Evolutionary conservation across 1,140 invertebrate genomes (phyloP).

Genomic region (Megalopta genalis): DNA sequence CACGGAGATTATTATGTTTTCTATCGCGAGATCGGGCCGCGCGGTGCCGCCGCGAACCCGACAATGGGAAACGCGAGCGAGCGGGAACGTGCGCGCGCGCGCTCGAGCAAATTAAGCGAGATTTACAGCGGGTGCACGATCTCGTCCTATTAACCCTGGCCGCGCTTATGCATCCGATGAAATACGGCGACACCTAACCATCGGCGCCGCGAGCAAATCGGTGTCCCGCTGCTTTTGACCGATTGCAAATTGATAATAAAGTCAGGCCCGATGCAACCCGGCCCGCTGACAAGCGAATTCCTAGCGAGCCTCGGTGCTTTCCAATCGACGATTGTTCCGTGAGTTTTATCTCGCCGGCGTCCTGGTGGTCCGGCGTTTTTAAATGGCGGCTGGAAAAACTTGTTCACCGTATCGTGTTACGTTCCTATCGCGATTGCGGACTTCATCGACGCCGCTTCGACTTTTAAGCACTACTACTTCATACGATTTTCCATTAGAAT

Average conservation of each 20-base stretch:
- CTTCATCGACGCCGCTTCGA: no score
- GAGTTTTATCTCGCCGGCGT: no score
- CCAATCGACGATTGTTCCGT: no score
- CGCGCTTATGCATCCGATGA: conserved; percentile 63
- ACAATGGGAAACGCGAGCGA: conserved; percentile 47
- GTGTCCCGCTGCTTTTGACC: conserved; percentile 51
- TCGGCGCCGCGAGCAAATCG: conserved; percentile 13
- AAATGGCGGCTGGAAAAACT: no score
- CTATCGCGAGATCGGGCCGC: not conserved
- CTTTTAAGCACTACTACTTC: no score
- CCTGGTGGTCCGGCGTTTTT: no score
- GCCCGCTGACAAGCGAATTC: not conserved
- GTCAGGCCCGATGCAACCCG: conserved; percentile 19
- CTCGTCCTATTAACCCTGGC: conserved; percentile 65
- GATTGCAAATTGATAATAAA: conserved; percentile 56
- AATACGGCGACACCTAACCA: conserved; percentile 50
- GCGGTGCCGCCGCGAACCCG: not conserved
- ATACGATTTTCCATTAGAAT: no score
- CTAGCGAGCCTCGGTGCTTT: no score
- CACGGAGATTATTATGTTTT: conserved; percentile 56
- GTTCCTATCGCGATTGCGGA: no score
- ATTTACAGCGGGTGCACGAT: conserved; percentile 65
- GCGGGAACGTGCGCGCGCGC: conserved; percentile 37
- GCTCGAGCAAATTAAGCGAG: conserved; percentile 64
- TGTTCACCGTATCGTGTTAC: no score